Base-by-base conservation (phyloP, 2,113 vertebrate genomes). In the Cinclus mexicanus region DNA sequence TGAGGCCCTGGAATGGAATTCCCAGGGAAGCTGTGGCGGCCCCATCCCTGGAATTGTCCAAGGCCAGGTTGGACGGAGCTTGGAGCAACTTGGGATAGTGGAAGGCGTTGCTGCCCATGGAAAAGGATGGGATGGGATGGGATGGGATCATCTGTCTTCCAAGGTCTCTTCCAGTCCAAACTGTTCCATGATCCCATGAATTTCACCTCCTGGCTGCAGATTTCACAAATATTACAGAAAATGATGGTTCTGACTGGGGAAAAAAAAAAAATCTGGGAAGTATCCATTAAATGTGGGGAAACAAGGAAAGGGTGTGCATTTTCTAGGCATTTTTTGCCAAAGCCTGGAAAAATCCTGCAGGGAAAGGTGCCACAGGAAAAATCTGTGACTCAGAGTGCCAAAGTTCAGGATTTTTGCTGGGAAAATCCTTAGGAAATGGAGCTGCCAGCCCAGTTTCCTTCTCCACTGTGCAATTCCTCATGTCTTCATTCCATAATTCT, bases 381-480 rank as follows among this genome's bases (percentile, higher is more conserved):
- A 53, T 71, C 69, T 12, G 25, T 2, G 12, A 9, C 28, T 49
- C 2, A 1, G 23, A 39, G n/a, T 4, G 19, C 17, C 47, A 3
- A 57, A 61, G 11, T 57, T 49, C 4, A 21, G 47, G 56, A 6
- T 29, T 60, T 50, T 63, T 59, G 23, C 26, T 49, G 17, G 70
- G 7, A 74, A 59, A 23, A 55, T 64, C 55, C 55, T 33, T 33
- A 7, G 18, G 49, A 28, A 74, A 9, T 5, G 31, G 23, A n/a
- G 35, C 67, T 72, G 33, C 39, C 68, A 12, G 41, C 41, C 7
- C 1, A 0, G 0, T 47, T 65, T 7, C 15, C 23, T 65, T 47
- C 23, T 47, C n/a, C 2, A 0, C 18, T 14, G 0, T 26, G 17
- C 1, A 0, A 61, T 44, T 71, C 67, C 57, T 55, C 33, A 1